These are phyloP conservation scores for Seriola quinqueradiata DNA, from an alignment of 2,113 vertebrate species.

Conservation along the genomic window DNA sequence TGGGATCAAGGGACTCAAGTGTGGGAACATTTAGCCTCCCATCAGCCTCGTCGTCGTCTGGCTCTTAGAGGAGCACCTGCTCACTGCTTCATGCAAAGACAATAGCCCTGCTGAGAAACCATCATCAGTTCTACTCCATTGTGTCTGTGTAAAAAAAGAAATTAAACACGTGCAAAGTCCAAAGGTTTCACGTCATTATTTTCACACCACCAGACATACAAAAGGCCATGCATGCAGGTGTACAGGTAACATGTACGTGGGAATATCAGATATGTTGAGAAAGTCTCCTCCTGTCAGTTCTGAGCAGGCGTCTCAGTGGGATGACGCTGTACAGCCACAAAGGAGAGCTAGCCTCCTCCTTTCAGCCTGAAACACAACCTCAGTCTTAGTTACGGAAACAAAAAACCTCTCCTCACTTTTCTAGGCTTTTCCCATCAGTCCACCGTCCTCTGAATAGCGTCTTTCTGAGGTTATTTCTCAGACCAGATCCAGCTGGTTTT, in stretches of 20 bases:
- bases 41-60: slow-evolving; percentile 4
- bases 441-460: slow-evolving; percentile 25
- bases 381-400: slow-evolving; percentile 21
- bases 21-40: slow-evolving; percentile 45
- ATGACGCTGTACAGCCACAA: slow-evolving; percentile 22
- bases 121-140: slow-evolving; percentile 1
- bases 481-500: slow-evolving; percentile 58
- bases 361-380: slow-evolving; percentile 66
- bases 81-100: slow-evolving; percentile 9
- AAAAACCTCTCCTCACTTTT: slow-evolving; percentile 42
- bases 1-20: slow-evolving; percentile 11
- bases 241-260: neutral
- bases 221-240: slow-evolving; percentile 10
- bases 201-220: neutral
- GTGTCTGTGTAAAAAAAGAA: neutral
- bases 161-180: neutral
- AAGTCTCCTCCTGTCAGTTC: slow-evolving; percentile 18
- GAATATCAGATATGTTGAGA: slow-evolving; percentile 57
- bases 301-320: slow-evolving; percentile 32
- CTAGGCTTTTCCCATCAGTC: slow-evolving; percentile 46
- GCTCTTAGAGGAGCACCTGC: slow-evolving; percentile 56
- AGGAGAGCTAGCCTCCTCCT: slow-evolving; percentile 20
- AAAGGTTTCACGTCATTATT: neutral
- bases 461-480: slow-evolving; percentile 39
- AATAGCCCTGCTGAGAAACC: slow-evolving; percentile 23